Conservation (phyloP, 53 echinoderm and acorn worm species). For the Stichopus horrens region DNA sequence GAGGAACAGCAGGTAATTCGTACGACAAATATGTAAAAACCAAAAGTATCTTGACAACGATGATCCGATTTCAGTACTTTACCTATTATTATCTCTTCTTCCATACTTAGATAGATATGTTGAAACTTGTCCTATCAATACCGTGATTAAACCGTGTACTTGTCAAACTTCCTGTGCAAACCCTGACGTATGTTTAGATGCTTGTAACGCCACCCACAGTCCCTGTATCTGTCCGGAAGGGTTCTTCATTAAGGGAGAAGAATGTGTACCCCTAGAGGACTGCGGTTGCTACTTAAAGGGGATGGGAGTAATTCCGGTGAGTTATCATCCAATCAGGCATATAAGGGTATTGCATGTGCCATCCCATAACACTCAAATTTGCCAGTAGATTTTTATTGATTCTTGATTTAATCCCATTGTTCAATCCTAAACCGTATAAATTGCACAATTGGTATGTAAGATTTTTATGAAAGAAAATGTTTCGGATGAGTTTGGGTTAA, state of each 20-base stretch:
- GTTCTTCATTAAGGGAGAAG: neutral
- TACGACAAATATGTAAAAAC: neutral
- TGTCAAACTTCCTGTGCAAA: neutral
- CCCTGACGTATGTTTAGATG: neutral
- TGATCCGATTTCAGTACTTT: neutral
- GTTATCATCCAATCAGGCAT: neutral
- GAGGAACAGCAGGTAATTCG: neutral
- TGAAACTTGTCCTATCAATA: conserved; percentile 12
- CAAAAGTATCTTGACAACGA: neutral
- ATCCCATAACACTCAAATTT: too few species aligned
- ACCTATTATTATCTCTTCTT: neutral
- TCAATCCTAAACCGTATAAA: too few species aligned
- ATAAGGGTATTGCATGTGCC: too few species aligned
- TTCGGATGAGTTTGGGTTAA: too few species aligned
- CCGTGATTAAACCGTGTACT: neutral
- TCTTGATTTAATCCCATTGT: too few species aligned
- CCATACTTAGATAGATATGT: neutral
- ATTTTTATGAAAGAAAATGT: too few species aligned
- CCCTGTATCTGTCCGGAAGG: conserved; percentile 25
- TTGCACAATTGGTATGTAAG: too few species aligned
- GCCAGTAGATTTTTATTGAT: too few species aligned
- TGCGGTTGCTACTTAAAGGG: conserved; percentile 9
- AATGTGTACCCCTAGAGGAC: neutral
- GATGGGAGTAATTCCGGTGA: conserved; percentile 9
- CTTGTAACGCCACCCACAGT: neutral